Evolutionary conservation across 2,888 invertebrate genomes (phyloP).

Genomic region (Dynastes maya): DNA sequence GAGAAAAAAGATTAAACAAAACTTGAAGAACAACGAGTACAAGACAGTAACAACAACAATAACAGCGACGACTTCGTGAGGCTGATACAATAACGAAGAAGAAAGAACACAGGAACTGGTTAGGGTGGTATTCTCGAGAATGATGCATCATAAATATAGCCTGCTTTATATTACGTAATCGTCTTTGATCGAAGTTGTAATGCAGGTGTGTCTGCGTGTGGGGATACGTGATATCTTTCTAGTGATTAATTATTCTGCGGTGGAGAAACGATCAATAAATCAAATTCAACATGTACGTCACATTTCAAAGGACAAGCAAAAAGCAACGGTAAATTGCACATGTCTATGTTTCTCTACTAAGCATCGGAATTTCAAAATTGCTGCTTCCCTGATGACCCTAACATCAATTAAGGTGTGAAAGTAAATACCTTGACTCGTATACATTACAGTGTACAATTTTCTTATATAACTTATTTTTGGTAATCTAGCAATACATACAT

Average conservation of each 20-base stretch:
- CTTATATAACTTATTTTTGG: no score
- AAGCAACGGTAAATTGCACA: no score
- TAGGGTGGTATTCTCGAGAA: conserved; percentile 6
- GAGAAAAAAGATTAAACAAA: background rate
- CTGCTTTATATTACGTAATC: conserved; percentile 20
- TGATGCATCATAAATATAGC: conserved; percentile 22
- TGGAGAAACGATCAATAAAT: background rate
- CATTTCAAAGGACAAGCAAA: no score
- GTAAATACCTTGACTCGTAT: no score
- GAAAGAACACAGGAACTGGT: conserved; percentile 27
- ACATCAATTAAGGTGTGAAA: no score
- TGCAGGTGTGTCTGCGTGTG: background rate
- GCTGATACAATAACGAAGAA: conserved; percentile 24
- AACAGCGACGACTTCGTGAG: background rate
- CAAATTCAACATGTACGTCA: no score
- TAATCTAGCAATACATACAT: no score
- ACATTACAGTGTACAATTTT: no score
- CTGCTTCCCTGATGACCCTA: no score
- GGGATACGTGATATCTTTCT: background rate
- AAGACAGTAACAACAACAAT: conserved; percentile 25
- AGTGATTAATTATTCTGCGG: background rate
- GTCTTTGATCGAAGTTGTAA: conserved; percentile 14
- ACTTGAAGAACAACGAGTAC: conserved; percentile 29
- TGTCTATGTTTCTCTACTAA: no score
- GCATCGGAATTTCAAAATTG: no score